Conservation (phyloP, 2,113 vertebrate species). For the Marcusenius ussheri region DNA sequence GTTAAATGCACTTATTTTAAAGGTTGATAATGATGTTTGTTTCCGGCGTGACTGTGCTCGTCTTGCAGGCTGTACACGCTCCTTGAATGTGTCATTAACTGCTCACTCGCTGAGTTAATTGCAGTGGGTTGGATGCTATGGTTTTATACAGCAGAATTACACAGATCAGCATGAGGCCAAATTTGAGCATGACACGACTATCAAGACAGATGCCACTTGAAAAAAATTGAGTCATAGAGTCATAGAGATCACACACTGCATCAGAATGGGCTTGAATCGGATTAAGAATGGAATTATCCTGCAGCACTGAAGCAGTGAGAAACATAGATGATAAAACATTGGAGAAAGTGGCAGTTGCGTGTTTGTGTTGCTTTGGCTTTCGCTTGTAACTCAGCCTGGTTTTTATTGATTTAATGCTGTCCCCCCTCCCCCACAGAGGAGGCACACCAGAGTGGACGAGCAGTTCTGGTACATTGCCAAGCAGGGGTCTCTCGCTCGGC, state of each 20-base stretch:
- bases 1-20: neutral
- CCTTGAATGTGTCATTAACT: neutral
- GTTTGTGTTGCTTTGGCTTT: neutral
- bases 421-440: constrained; percentile 54
- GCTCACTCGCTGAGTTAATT: neutral
- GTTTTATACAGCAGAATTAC: neutral
- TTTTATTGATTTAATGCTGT: neutral
- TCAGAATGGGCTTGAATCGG: neutral
- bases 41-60: neutral
- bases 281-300: neutral
- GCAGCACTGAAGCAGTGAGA: neutral
- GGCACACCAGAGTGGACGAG: constrained; percentile 73
- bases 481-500: constrained; percentile 73
- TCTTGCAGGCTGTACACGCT: neutral
- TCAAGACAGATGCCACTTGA: neutral
- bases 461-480: constrained; percentile 76
- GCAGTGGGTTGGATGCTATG: neutral
- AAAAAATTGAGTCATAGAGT: neutral
- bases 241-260: neutral
- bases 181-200: neutral
- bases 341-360: neutral
- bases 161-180: neutral
- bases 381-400: neutral
- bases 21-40: neutral
- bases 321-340: neutral